Percentiles rank a stretch among this genome's conserved stretches.
phyloP scores from a whole-genome alignment of 2,888 invertebrate genomes.

The Acrocyrtus sp. region DNA sequence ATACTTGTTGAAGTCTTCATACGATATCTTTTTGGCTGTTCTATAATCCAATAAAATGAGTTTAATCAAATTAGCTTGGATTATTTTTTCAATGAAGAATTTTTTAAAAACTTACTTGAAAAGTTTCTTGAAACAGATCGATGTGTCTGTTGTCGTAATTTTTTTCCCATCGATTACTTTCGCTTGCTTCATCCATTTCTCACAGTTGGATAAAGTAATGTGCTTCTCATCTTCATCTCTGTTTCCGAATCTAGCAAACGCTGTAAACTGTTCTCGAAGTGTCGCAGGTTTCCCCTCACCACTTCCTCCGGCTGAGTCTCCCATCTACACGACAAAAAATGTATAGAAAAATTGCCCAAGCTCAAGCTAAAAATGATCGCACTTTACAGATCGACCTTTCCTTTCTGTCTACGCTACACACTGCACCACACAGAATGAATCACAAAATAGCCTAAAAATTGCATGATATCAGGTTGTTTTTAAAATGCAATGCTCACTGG shows the following conservation, averaged over 20 bases:
- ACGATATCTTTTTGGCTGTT: constrained; percentile 74
- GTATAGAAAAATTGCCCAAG: too few species aligned
- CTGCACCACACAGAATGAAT: too few species aligned
- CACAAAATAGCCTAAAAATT: too few species aligned
- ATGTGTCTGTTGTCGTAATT: constrained; percentile 90
- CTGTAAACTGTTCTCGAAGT: constrained; percentile 64
- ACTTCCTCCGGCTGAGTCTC: constrained; percentile 57
- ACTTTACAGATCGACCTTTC: background rate
- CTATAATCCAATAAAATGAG: constrained; percentile 30
- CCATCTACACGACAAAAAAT: constrained; percentile 54
- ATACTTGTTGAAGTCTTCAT: constrained; percentile 85
- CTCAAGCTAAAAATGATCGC: constrained; percentile 34
- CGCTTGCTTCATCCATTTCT: constrained; percentile 95
- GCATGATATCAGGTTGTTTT: too few species aligned
- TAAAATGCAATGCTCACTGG: too few species aligned
- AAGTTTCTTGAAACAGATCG: constrained; percentile 84
- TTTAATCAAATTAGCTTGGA: background rate
- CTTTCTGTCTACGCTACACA: too few species aligned
- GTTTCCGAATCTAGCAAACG: constrained; percentile 89
- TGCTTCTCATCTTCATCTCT: constrained; percentile 85
- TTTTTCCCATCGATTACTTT: constrained; percentile 81
- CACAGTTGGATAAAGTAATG: constrained; percentile 88
- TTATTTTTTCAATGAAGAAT: background rate
- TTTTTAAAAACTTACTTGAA: constrained; percentile 74
- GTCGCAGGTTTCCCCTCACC: constrained; percentile 53